phyloP scores from a whole-genome alignment of 2,797 vertebrate species.

The Psittacula derbiana region DNA sequence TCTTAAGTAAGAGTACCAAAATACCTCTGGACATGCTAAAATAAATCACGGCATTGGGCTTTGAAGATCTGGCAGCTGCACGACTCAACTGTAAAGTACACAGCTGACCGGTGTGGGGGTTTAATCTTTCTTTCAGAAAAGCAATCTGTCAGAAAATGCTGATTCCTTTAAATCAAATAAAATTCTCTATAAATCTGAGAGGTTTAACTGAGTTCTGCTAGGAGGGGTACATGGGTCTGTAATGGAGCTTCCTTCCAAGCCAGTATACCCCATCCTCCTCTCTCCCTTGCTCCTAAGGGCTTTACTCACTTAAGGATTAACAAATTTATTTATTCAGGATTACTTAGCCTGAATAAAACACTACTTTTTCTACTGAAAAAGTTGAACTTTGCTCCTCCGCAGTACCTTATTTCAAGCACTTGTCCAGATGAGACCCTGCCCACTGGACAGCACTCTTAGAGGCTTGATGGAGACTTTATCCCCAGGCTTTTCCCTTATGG shows the following conservation, averaged over 20 bases:
- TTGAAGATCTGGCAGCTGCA: constrained; percentile 10
- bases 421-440: background rate
- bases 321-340: background rate
- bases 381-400: background rate
- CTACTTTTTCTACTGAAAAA: background rate
- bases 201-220: background rate
- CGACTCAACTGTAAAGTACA: constrained; percentile 6
- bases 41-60: constrained; percentile 56
- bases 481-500: background rate
- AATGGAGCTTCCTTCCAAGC: background rate
- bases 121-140: background rate
- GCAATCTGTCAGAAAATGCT: background rate
- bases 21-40: constrained; percentile 55
- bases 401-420: background rate
- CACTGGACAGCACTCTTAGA: background rate
- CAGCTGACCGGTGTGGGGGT: background rate
- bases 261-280: background rate
- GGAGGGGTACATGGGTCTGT: background rate
- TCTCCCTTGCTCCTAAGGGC: background rate
- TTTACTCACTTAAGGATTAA: background rate
- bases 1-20: constrained; percentile 65
- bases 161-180: background rate
- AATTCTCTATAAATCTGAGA: background rate
- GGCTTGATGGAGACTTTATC: background rate
- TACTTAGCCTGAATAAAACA: background rate